Base-by-base conservation (phyloP, 2,113 vertebrate species). In the Paradoxurus hermaphroditus region DNA sequence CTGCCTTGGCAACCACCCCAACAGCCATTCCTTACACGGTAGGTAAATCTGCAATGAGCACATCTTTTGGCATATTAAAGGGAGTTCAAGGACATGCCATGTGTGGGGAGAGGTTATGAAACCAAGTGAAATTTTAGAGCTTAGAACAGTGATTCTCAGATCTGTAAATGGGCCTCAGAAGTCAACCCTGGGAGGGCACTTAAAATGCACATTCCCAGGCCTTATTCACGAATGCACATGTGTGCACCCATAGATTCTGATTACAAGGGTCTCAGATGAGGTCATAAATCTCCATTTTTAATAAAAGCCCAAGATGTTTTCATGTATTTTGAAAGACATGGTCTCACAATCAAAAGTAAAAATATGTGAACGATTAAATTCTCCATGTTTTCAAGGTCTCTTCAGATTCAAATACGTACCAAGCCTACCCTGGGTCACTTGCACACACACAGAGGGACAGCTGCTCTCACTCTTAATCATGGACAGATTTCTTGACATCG, bases 101-200 rank as follows among this genome's bases (percentile, higher is more conserved):
- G 44, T 84, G 89, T 93, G 91, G 94, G 94, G 1, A 94, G 91
- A 96, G 91, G 95, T 96, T 90, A 97, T 4, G 68, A 97, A 97
- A 96, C 49, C 72, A 77, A 34, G 65, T 27, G 3, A 88, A 63
- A 68, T 94, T 81, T 78, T 53, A n/a, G 39, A 53, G 77, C 88
- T 46, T 19, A 29, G 27, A 86, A 83, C 19, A 53, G 67, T 4
- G 27, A 88, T 53, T 91, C 96, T 78, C 90, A 78, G 84, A 95
- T 46, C 53, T 77, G 25, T 41, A 84, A 65, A 65, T 2, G 18
- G 2, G 39, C 62, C 73, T 89, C 78, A 41, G 70, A 72, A 83
- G 67, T 46, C 46, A 41, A 44, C 21, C 23, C 7, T 34, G 12
- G 53, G 73, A 41, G n/a, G 2, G 4, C 31, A n/a, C 46, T 70